Evolutionary conservation across 2,113 vertebrate species (phyloP), one percentile per base, ranked within the genome.

Genomic region (Hippocampus barbouri): DNA sequence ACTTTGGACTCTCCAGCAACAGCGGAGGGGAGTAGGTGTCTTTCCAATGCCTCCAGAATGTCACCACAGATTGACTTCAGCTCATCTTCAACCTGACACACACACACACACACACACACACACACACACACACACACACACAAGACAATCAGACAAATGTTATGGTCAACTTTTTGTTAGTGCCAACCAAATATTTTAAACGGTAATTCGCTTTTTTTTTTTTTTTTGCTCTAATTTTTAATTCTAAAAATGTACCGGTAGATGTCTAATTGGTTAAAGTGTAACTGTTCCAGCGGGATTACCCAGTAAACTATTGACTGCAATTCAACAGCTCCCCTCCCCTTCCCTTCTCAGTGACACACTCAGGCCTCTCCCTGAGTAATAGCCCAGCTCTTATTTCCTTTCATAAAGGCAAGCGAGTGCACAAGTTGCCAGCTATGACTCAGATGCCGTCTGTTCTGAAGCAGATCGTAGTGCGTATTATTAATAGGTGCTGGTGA

Each of bases 31-130:
- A 99, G 96, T 91, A 99, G 94, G 93, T 99, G 95, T 87, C 95
- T 94, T 87, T 98, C 96, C 95, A 99, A 94, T 91, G 97, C 95
- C 86, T 97, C 94, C 91, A 99, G 94, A 92, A 99, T 99, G 91
- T 99, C 97, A 79, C 92, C 93, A 93, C 96, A 98, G 90, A 99
- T 99, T 75, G 93, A 91, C 86, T 97, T 97, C 87, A 99, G 93
- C 78, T 99, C 97, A 45, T 94, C 94, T 88, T 99, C 97, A 92
- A 99, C 96, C 97, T 99, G 83, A 47, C 12, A 57, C 30, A 34
- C 30, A 4, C 30, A 30, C 30, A 47, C 9, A 57, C n/a, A 53
- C 72, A 73, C 25, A 72, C n/a, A 69, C 53, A 27, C 27, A 2
- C 38, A 61, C 30, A 61, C 30, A 30, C 30, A 47, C 9, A 57